A percentile compares a stretch with the other conserved stretches of the same genome.
phyloP scores from a whole-genome alignment of 2,888 invertebrate genomes.

The Temnothorax rugatulus region DNA sequence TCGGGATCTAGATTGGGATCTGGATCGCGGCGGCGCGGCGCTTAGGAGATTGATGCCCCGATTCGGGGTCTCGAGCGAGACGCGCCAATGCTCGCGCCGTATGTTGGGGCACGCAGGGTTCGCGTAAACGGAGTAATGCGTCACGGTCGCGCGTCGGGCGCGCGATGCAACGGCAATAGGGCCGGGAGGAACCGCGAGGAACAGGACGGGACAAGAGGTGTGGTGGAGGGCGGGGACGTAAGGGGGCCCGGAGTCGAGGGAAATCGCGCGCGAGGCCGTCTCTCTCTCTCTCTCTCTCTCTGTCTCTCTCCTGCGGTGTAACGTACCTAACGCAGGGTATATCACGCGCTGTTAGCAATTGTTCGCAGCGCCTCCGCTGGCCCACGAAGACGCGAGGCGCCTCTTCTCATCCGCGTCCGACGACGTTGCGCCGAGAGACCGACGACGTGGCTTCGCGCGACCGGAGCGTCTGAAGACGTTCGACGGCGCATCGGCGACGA shows the following conservation, averaged over 20 bases:
- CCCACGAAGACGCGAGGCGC: slow-evolving; percentile 46
- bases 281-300: not conserved
- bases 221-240: not conserved
- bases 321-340: slow-evolving; percentile 37
- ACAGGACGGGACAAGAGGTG: not conserved
- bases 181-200: not conserved
- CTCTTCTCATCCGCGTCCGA: slow-evolving; percentile 49
- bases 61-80: not conserved
- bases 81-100: not conserved
- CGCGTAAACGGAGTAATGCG: not conserved
- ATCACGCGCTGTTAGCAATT: slow-evolving; percentile 46
- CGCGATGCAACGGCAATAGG: not conserved
- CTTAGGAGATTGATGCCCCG: not conserved
- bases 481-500: slow-evolving; percentile 37
- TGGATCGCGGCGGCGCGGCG: not conserved
- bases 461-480: not conserved
- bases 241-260: too few relatives aligned
- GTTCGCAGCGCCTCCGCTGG: slow-evolving; percentile 68
- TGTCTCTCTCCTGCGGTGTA: not conserved
- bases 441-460: slow-evolving; percentile 33
- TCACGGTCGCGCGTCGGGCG: not conserved
- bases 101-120: not conserved
- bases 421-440: slow-evolving; percentile 1
- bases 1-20: not conserved
- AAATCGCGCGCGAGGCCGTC: not conserved